Percentiles rank a stretch among this genome's conserved stretches.
phyloP scores from a whole-genome alignment of 2,888 invertebrate species.

The Drosophila birchii region DNA sequence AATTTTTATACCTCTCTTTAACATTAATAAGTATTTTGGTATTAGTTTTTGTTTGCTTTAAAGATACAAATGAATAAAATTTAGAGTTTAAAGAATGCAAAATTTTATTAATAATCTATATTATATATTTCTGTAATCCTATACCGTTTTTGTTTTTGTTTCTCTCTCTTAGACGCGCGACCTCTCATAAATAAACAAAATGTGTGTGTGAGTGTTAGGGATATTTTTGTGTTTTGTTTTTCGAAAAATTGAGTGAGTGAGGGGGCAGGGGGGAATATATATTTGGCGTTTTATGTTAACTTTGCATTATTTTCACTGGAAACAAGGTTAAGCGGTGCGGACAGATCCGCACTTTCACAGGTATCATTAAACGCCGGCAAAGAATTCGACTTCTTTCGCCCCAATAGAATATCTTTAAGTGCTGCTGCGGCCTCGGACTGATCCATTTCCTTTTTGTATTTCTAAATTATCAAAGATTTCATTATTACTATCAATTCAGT shows the following conservation, averaged over 20 bases:
- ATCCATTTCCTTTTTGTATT: conserved; percentile 63
- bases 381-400: conserved; percentile 65
- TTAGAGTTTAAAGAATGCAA: conserved; percentile 60
- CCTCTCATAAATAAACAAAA: conserved; percentile 68
- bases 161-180: conserved; percentile 31
- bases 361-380: conserved; percentile 64
- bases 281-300: conserved; percentile 81
- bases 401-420: conserved; percentile 70
- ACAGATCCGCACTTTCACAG: conserved; percentile 68
- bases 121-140: conserved; percentile 33
- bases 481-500: not conserved
- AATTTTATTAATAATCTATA: conserved; percentile 55
- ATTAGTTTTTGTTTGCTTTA: conserved; percentile 67
- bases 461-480: conserved; percentile 37
- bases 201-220: conserved; percentile 53
- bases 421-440: conserved; percentile 58
- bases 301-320: conserved; percentile 80
- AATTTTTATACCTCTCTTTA: conserved; percentile 45
- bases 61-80: conserved; percentile 68
- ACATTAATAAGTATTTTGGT: conserved; percentile 71
- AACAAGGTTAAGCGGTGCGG: conserved; percentile 79
- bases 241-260: conserved; percentile 33
- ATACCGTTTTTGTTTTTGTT: conserved; percentile 41
- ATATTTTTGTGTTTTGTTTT: conserved; percentile 39
- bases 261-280: conserved; percentile 47